Conservation (phyloP, 2,797 vertebrate genomes). For the Fratercula arctica region DNA sequence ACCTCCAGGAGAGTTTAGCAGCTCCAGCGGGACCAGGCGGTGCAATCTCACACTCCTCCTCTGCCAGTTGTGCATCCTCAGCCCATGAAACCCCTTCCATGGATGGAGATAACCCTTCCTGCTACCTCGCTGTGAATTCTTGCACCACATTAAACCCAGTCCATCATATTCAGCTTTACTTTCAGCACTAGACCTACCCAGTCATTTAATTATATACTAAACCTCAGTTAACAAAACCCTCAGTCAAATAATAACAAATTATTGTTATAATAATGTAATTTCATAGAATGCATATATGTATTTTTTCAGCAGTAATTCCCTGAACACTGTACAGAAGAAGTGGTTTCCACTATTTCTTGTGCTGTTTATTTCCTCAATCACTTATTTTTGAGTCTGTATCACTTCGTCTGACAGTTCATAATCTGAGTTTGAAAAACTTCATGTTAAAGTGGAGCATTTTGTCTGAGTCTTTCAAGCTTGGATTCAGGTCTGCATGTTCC, state of each 20-base stretch:
- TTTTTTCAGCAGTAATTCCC: not conserved
- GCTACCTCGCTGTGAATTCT: not conserved
- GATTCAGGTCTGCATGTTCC: not conserved
- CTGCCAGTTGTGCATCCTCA: rapidly evolving
- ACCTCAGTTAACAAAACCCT: not conserved
- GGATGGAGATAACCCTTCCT: not conserved
- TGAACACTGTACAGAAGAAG: not conserved
- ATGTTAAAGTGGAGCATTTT: not conserved
- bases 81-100: not conserved
- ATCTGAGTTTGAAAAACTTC: not conserved
- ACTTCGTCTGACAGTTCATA: not conserved
- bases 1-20: not conserved
- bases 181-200: not conserved
- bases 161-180: not conserved
- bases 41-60: not conserved
- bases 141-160: not conserved
- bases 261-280: not conserved
- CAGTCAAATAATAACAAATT: not conserved
- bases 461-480: not conserved
- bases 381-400: not conserved
- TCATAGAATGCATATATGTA: not conserved
- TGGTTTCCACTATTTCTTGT: not conserved
- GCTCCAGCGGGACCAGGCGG: not conserved
- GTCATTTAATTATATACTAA: not conserved
- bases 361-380: not conserved